These are phyloP conservation scores for Camponotus vicinus DNA, from an alignment of 1,140 invertebrate species.

Conservation along the genomic window DNA sequence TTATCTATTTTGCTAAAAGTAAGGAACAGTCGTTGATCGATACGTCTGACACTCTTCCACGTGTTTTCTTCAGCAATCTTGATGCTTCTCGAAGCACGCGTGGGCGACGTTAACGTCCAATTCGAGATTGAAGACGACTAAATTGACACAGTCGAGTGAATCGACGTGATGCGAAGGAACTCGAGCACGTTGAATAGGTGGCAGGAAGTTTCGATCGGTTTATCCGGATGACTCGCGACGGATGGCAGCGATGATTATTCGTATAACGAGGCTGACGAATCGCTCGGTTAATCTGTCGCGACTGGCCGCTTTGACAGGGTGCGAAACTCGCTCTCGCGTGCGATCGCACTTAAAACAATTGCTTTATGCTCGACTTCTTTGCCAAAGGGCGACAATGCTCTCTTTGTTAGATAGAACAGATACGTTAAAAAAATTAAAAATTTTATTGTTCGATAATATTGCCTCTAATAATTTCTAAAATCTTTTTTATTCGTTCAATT, in stretches of 20 bases:
- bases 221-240: constrained; percentile 50
- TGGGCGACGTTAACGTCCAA: constrained; percentile 14
- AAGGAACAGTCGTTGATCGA: neutral
- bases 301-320: constrained; percentile 78
- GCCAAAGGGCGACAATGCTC: neutral
- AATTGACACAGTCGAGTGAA: constrained; percentile 60
- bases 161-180: constrained; percentile 79
- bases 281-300: constrained; percentile 80
- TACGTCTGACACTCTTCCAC: neutral
- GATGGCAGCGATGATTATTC: constrained; percentile 48
- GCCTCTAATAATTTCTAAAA: neutral
- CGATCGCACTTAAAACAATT: constrained; percentile 73
- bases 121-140: constrained; percentile 25
- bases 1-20: neutral
- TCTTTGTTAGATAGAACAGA: neutral
- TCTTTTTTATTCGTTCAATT: neutral
- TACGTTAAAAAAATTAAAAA: neutral
- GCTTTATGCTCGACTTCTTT: constrained; percentile 63
- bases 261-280: constrained; percentile 79
- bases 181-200: constrained; percentile 52
- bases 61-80: constrained; percentile 4
- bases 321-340: constrained; percentile 78
- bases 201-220: constrained; percentile 43
- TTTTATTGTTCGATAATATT: no score
- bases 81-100: constrained; percentile 2